Evolutionary conservation across 2,888 invertebrate genomes (phyloP).

Genomic region (Sepioteuthis lessoniana): DNA sequence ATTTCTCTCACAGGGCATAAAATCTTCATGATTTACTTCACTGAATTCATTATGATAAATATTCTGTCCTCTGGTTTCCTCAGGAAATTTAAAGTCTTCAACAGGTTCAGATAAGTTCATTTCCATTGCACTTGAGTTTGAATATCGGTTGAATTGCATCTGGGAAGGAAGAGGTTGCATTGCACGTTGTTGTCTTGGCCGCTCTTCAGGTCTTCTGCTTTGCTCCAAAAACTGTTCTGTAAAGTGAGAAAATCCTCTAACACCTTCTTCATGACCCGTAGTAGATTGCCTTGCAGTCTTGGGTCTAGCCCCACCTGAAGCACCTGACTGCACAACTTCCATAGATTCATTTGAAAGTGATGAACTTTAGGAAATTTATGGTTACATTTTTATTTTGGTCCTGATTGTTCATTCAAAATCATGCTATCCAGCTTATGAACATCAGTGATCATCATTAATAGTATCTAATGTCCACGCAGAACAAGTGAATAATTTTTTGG

Average conservation of each 20-base stretch:
- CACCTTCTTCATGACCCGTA: slow-evolving; percentile 42
- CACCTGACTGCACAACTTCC: slow-evolving; percentile 38
- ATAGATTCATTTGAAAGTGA: slow-evolving; percentile 42
- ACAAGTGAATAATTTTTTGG: too few relatives aligned
- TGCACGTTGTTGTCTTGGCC: background rate
- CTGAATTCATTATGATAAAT: too few relatives aligned
- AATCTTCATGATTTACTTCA: too few relatives aligned
- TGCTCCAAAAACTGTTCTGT: background rate
- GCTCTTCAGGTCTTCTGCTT: background rate
- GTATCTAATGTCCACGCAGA: too few relatives aligned
- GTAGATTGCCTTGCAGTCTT: background rate
- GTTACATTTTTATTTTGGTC: too few relatives aligned
- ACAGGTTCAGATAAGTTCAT: background rate
- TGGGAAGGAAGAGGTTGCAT: background rate
- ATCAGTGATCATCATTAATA: too few relatives aligned
- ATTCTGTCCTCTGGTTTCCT: too few relatives aligned
- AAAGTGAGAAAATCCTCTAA: background rate
- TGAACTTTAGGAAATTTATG: too few relatives aligned
- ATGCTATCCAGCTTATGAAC: too few relatives aligned
- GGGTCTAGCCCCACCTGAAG: background rate
- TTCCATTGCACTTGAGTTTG: background rate
- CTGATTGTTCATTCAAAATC: too few relatives aligned
- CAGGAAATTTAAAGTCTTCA: background rate
- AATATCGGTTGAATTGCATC: slow-evolving; percentile 8
- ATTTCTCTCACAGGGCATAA: too few relatives aligned